Evolutionary conservation across 2,797 vertebrate genomes (phyloP), one percentile per base, ranked within the genome.

Genomic region (Sebastes baramenuke): DNA sequence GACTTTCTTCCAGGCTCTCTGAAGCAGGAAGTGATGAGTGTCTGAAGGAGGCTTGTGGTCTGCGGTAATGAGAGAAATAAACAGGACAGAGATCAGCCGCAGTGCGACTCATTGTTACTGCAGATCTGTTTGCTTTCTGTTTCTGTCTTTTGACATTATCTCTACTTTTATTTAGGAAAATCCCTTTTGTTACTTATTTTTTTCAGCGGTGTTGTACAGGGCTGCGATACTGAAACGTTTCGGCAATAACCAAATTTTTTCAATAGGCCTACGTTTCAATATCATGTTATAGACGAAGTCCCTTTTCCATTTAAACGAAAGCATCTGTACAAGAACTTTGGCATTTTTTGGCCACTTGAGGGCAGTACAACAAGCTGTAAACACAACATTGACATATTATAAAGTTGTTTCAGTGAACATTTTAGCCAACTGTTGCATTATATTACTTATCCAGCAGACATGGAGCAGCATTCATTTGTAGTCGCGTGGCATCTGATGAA

Each of bases 11-110:
- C 22, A 14, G 25, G 32, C 10, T 54, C 30, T 58, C 27, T 59
- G 67, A 20, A 16, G 52, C 67, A 62, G n/a, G 30, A 12, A 6
- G 56, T 54, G 52, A 22, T 30, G 38, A 52, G 68, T 20, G 11
- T 75, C n/a, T 65, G 64, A 34, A 24, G 60, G 75, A 70, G n/a
- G 61, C 42, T 30, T 65, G 10, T 55, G 75, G 67, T 81, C 66
- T 54, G 38, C 14, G 22, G 68, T n/a, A 10, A 46, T 36, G 56
- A 79, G 60, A 67, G 59, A 27, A 42, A 38, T 60, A 73, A 69
- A 58, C 54, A 78, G 62, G 24, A 32, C 22, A 24, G 14, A 22
- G 36, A 72, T 72, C 36, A 68, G 30, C 56, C 58, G 67, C 72
- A 77, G 66, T 30, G 75, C 9, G 16, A 5, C 69, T 56, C 62